Evolutionary conservation across 2,113 vertebrate species (phyloP).

Genomic region (Lonchura striata): DNA sequence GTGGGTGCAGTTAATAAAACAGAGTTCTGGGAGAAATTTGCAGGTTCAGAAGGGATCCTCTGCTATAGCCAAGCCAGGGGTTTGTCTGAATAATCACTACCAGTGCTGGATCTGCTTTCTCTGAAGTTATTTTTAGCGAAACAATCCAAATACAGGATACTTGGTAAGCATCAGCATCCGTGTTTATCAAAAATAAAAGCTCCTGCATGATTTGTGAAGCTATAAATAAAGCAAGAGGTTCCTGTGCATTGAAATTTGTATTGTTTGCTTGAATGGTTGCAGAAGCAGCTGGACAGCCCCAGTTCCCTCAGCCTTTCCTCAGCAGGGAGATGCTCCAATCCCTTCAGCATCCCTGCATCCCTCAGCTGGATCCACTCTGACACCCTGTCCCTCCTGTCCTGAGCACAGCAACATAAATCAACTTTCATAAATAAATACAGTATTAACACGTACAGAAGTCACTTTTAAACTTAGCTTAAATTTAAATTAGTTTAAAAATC

Average conservation of each 20-base stretch:
- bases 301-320: not conserved
- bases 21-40: not conserved
- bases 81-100: not conserved
- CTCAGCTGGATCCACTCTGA: not conserved
- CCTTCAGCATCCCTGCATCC: not conserved
- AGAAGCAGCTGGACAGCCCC: not conserved
- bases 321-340: not conserved
- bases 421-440: not conserved
- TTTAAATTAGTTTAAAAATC: not conserved
- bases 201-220: not conserved
- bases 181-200: not conserved
- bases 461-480: accelerated
- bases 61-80: not conserved
- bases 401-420: not conserved
- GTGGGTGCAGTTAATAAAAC: not conserved
- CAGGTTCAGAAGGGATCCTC: not conserved
- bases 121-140: not conserved
- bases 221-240: constrained; percentile 26
- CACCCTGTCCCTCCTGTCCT: not conserved
- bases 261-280: not conserved
- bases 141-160: not conserved
- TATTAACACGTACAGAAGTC: not conserved
- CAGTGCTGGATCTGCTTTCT: not conserved
- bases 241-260: not conserved
- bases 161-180: not conserved